Evolutionary conservation across 2,888 invertebrate species (phyloP), one percentile per base, ranked within the genome.

Genomic region (Pecten maximus): DNA sequence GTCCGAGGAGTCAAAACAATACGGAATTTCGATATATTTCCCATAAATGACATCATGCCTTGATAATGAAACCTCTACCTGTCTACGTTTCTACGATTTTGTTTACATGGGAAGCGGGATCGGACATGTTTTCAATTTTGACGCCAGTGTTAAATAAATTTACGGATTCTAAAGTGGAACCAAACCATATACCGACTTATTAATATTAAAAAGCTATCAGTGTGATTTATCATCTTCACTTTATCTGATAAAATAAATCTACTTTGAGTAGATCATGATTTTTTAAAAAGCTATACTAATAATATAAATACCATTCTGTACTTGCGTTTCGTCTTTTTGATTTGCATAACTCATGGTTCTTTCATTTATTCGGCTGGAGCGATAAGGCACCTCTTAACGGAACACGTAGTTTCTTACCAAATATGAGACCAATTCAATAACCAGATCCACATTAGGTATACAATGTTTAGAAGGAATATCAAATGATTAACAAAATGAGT

Each of bases 71-170:
- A 6, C 35, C 74, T 6, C 28, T 10, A 44, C 6, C n/a, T n/a
- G 44, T 10, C 44, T 44, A 10, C 44, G 12, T 12, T 44, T 44
- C 44, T 44, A 44, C 44, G 44, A 44, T 44, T 44, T 19, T 74
- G 74, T 74, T 74, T 74, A 74, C 74, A 74, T 74, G 35, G 19
- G 74, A 74, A 28, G 74, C 91, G 91, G 88, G 92, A 92, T 87
- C 87, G 88, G 92, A 93, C 92, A 91, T 93, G 93, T 93, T 93
- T 90, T 91, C 87, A 87, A 90, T 90, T 90, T 91, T 89, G 90
- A 88, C 88, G 90, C 91, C 74, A 74, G 74, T 1, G 91, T 88
- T 90, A 44, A 15, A 12, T 39, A 88, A 90, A 90, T 88, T 40
- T 90, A 89, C 39, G 2, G 28, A 89, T 40, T 88, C 16, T 35